These are phyloP conservation scores for Abramis brama DNA, from an alignment of 2,113 vertebrate genomes.

Conservation along the genomic window DNA sequence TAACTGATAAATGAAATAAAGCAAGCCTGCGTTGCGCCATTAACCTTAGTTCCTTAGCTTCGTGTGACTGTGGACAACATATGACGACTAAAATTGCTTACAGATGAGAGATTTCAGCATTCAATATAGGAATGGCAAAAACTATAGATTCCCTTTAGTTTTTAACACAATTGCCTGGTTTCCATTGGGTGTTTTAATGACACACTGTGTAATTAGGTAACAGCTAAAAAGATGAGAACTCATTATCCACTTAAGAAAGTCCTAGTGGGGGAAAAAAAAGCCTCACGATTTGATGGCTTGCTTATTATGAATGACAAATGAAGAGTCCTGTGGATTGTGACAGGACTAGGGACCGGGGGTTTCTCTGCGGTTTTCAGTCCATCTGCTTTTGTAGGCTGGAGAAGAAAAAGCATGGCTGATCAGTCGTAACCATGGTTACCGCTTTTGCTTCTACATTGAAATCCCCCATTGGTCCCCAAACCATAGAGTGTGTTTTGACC, in stretches of 20 bases:
- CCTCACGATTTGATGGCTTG: slow-evolving; percentile 31
- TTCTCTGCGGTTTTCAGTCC: slow-evolving; percentile 59
- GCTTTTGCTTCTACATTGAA: slow-evolving; percentile 41
- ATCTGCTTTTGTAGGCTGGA: slow-evolving; percentile 62
- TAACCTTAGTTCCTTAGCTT: no score
- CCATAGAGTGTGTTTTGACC: slow-evolving; percentile 16
- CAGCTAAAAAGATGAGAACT: slow-evolving; percentile 51
- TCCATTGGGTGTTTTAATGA: slow-evolving; percentile 56
- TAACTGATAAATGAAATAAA: slow-evolving; percentile 1
- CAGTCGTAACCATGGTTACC: slow-evolving; percentile 70
- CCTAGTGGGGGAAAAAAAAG: slow-evolving; percentile 43
- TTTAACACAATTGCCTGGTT: slow-evolving; percentile 23
- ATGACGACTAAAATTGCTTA: not conserved
- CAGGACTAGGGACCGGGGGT: slow-evolving; percentile 19
- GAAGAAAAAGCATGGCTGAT: slow-evolving; percentile 69
- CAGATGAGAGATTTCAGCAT: not conserved
- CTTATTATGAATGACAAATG: slow-evolving; percentile 36
- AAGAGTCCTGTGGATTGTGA: slow-evolving; percentile 44
- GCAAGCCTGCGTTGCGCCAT: not conserved
- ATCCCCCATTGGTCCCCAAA: not conserved
- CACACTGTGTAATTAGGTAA: slow-evolving; percentile 55
- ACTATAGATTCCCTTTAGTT: not conserved
- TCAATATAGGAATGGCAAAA: not conserved
- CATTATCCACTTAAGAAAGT: slow-evolving; percentile 50
- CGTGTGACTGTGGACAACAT: not conserved